Evolutionary conservation across 1,140 invertebrate genomes (phyloP), one percentile per base, ranked within the genome.

Genomic region (Procambarus clarkii): DNA sequence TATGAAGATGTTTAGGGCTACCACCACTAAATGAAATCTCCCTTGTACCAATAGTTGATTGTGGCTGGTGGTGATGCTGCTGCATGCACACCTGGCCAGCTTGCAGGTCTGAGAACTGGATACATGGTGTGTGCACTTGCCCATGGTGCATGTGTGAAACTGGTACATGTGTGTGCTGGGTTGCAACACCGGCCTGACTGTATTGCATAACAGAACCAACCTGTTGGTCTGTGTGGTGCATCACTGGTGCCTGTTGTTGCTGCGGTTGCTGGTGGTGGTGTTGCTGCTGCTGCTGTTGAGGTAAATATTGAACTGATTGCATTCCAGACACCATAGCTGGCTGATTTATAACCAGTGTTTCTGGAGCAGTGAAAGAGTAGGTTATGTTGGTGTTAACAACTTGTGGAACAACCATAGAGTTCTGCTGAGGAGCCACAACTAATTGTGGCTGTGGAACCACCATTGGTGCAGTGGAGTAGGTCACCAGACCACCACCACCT

Each of bases 381-480:
- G 92, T 92, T 48, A 93, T 93, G 79, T 93, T 93, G 24, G 92
- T 91, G 74, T 92, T 93, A n/a, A 93, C 92, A 44, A 93, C 83
- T 74, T 92, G 91, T 58, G 92, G 92, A 9, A 93, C 78, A 45
- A 93, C 88, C 21, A 93, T 87, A 84, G 91, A 86, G 58, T 81
- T 83, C 15, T 88, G 91, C 78, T 91, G 91, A 46, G 91, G 91
- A 18, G 91, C 90, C 58, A 92, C 77, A 2, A 92, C 91, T 50
- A 92, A 81, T 46, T 87, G 91, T 45, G 92, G 87, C 74, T 91
- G 92, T 44, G 88, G 88, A 50, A 93, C 91, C 46, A 93, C 92
- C 18, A 92, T 71, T 18, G 91, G 86, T n/a, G 91, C 83, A 44
- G 88, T 82, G 54, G 91, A 91, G 58, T 92, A 93, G 11, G 92